Evolutionary conservation across 2,888 invertebrate species (phyloP), one percentile per base, ranked within the genome.

Genomic region (Chloroclysta siterata): DNA sequence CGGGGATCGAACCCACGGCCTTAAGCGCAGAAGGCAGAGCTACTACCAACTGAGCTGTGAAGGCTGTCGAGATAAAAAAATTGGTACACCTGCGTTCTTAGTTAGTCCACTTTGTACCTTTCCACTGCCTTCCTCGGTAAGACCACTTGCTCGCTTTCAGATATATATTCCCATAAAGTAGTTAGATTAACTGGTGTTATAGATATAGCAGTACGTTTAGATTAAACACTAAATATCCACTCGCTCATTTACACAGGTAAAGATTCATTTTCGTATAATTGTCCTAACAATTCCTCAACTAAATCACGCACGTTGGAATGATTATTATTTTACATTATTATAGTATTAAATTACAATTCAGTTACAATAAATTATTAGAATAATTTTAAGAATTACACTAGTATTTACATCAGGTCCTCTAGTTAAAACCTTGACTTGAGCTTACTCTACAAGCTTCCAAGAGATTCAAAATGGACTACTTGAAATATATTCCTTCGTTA

Each of bases 231-330:
- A 60, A n/a, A 80, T 46, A 47, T 29, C 33, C 48, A 41, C 41
- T 39, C 14, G 82, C 85, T 64, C 65, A 85, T 80, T 76, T 79
- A 82, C 80, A 83, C 74, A 71, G 71, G 78, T 77, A 79, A 62
- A 22, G 60, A 57, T 65, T 72, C 75, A 77, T 63, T 56, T 48
- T 64, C 59, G 52, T 64, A 64, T 55, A 63, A 76, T 72, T 75
- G 68, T 72, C 65, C 80, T 79, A 83, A 77, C 82, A 82, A 85
- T 83, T 84, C 81, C 84, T 78, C 78, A 71, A 74, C 77, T 73
- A 74, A 76, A 72, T 74, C 77, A 71, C 76, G 76, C 78, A 78
- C 83, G 81, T 77, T 89, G 90, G 90, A 90, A 90, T 90, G 90
- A 81, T 87, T 66, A 53, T 72, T 72, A 74, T 67, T 66, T 68